A percentile compares a stretch with the other conserved stretches of the same genome.
Conservation (phyloP, 2,888 invertebrate species). For the Tinea trinotella region DNA sequence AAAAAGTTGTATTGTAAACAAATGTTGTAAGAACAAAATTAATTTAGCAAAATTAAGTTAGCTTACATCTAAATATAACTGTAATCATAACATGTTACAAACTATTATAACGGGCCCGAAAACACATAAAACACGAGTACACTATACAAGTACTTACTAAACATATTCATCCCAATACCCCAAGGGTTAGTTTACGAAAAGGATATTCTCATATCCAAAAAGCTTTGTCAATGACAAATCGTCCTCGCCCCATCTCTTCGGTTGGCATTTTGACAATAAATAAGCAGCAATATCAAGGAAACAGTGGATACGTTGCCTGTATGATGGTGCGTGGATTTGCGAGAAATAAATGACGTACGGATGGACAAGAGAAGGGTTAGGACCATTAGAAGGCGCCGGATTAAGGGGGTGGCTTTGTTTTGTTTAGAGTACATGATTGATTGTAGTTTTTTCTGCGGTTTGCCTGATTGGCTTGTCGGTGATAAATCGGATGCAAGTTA, state of each 20-base stretch:
- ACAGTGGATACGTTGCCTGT: conserved; percentile 29
- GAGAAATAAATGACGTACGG: conserved; percentile 61
- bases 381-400: conserved; percentile 19
- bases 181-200: conserved; percentile 37
- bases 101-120: too few relatives aligned
- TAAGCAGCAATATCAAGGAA: conserved; percentile 57
- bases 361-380: conserved; percentile 62
- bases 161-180: conserved; percentile 40
- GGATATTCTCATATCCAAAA: conserved; percentile 32
- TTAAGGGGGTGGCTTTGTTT: conserved; percentile 20
- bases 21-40: too few relatives aligned
- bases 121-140: not conserved
- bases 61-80: too few relatives aligned
- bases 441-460: conserved; percentile 19
- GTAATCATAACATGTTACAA: too few relatives aligned
- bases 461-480: conserved; percentile 9
- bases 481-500: conserved; percentile 2
- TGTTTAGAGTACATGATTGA: conserved; percentile 21
- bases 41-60: too few relatives aligned
- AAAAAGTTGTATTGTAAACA: too few relatives aligned
- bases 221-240: conserved; percentile 69
- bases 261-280: conserved; percentile 68
- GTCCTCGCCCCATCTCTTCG: conserved; percentile 45
- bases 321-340: conserved; percentile 39
- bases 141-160: conserved; percentile 4